These are phyloP conservation scores for Willisornis vidua DNA, from an alignment of 2,113 vertebrate genomes.

Conservation along the genomic window DNA sequence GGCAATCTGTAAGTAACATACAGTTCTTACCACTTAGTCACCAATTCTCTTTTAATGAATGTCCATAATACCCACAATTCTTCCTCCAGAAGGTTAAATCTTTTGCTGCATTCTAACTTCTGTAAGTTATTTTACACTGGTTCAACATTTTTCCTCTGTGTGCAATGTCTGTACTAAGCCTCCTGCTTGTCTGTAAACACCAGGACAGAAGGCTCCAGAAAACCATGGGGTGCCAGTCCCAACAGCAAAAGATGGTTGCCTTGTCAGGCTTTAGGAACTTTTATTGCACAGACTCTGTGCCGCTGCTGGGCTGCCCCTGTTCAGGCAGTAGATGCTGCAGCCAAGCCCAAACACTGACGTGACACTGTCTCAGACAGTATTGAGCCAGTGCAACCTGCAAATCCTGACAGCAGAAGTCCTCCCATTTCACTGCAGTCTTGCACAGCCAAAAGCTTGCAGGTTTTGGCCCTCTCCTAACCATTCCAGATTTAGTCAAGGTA, in stretches of 20 bases:
- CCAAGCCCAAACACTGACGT: background rate
- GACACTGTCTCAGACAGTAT: background rate
- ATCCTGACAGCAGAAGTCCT: background rate
- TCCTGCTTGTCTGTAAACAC: background rate
- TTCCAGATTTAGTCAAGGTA: background rate
- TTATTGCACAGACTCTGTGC: background rate
- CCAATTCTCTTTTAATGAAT: background rate
- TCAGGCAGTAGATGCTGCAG: background rate
- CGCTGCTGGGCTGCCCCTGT: background rate
- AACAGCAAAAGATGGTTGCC: background rate
- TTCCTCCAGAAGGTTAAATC: background rate
- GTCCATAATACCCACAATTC: background rate
- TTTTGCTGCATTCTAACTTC: background rate
- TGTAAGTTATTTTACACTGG: background rate
- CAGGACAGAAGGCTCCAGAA: background rate
- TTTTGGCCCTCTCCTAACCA: background rate
- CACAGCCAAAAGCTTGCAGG: background rate
- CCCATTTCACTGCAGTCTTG: background rate
- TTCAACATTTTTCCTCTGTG: background rate
- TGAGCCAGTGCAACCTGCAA: background rate
- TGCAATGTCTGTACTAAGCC: background rate
- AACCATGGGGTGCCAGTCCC: background rate
- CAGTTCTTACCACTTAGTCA: background rate
- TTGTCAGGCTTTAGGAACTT: background rate
- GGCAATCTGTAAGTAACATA: conserved; percentile 10